phyloP scores from a whole-genome alignment of 2,888 invertebrate genomes.

The Smittia sp. region DNA sequence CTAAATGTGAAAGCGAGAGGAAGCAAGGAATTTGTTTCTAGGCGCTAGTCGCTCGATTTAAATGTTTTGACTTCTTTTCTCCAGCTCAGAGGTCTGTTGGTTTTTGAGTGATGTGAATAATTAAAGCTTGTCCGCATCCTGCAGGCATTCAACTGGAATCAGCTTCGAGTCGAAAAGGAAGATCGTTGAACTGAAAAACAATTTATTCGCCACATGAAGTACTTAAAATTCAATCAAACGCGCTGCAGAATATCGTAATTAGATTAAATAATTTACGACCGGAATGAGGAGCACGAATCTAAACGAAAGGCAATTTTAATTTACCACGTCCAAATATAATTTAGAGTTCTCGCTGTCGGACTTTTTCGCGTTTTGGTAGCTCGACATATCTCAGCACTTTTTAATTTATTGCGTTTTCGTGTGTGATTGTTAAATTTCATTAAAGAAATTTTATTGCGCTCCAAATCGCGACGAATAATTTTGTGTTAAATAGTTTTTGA shows the following conservation, averaged over 20 bases:
- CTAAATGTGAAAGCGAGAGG: background rate
- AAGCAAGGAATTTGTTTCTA: background rate
- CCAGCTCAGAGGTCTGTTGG: background rate
- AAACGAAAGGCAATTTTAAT: slow-evolving; percentile 27
- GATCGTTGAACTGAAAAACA: background rate
- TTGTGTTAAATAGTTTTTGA: slow-evolving; percentile 13
- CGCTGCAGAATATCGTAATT: slow-evolving; percentile 14
- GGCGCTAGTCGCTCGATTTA: background rate
- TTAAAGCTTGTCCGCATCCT: background rate
- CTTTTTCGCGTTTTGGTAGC: slow-evolving; percentile 27
- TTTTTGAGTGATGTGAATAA: slow-evolving; percentile 15
- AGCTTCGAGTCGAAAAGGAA: no score
- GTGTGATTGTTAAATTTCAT: slow-evolving; percentile 21
- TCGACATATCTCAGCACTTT: slow-evolving; percentile 32
- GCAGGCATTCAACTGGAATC: background rate
- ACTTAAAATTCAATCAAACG: background rate
- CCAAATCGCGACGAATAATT: background rate
- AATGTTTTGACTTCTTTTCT: background rate
- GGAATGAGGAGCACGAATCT: slow-evolving; percentile 1
- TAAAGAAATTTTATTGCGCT: background rate
- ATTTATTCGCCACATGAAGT: no score
- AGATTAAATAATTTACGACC: slow-evolving; percentile 34
- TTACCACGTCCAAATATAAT: slow-evolving; percentile 39
- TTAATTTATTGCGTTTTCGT: slow-evolving; percentile 33
- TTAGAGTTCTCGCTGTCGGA: slow-evolving; percentile 29